Base-by-base conservation (phyloP, 1,140 invertebrate genomes). In the Littorina saxatilis region DNA sequence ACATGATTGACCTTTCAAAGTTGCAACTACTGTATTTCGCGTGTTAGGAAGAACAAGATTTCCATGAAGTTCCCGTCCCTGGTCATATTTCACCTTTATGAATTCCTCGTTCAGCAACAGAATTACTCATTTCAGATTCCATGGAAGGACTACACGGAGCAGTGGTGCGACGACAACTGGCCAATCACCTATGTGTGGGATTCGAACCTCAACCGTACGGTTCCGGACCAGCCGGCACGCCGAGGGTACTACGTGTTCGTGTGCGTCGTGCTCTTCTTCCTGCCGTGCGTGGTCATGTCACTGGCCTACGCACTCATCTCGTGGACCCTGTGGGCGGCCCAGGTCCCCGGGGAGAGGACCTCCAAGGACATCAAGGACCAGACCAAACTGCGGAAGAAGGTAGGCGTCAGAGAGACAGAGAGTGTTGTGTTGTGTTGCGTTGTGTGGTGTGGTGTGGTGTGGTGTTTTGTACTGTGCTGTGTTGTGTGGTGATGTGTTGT, bases 281-380 rank as follows among this genome's bases (percentile, higher is more conserved):
- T 94, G 43, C 94, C 94, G 0, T 91, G 93, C 20, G 50, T 91
- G 17, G 88, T 93, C 23, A 94, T 94, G 94, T 80, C 90, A 0
- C 86, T 91, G 15, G 92, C 93, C 7, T 94, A 94, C 84, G 76
- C 85, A 15, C 79, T 93, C 61, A 93, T 94, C 52, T 93, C 94
- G 37, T 88, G 90, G 80, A 92, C 91, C 37, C 84, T 92, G 32
- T 90, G 89, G 87, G 83, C 86, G n/a, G 86, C 87, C 5, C 83
- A 88, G 68, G 84, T 87, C n/a, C 89, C 90, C 2, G 89, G 88
- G 1, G 88, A 90, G 78, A 58, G 88, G 39, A 76, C 89, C 37
- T 86, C 85, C 29, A 89, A 88, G 52, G 90, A 91, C 81, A 87
- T 90, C 32, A 89, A 88, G 55, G 73, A 88, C 13, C 88, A 91